A percentile compares a stretch with the other conserved stretches of the same genome.
These are phyloP conservation scores for Pleuronectes platessa DNA, from an alignment of 2,113 vertebrate species.

Conservation along the genomic window DNA sequence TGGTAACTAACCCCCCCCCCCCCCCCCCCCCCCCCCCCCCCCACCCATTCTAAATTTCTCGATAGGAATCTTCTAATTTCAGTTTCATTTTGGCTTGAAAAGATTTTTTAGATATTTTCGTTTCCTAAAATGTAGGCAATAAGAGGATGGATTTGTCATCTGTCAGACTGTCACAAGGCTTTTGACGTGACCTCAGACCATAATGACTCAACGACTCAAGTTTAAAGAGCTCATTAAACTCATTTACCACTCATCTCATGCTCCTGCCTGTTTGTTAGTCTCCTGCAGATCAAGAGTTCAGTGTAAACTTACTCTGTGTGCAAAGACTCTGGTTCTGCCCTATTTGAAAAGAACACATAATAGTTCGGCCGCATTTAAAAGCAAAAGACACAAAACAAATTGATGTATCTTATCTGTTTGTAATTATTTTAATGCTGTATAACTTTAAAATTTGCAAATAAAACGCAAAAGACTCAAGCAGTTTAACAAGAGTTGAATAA, in stretches of 20 bases:
- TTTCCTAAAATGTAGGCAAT: no score
- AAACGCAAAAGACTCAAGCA: neutral
- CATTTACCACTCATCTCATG: neutral
- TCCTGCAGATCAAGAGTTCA: no score
- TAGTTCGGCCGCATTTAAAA: neutral
- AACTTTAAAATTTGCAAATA: constrained; percentile 4
- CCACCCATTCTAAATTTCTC: no score
- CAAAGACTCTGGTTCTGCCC: neutral
- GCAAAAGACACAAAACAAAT: neutral
- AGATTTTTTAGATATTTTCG: neutral
- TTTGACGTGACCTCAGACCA: constrained; percentile 2
- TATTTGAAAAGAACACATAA: neutral
- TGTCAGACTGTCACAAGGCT: constrained; percentile 47
- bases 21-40: no score
- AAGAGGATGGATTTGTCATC: neutral
- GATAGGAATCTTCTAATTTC: no score
- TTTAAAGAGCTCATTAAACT: constrained; percentile 38
- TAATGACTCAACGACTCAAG: constrained; percentile 57
- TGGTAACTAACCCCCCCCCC: no score
- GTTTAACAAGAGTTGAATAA: no score
- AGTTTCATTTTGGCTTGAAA: neutral
- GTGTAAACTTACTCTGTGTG: neutral
- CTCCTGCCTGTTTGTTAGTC: neutral
- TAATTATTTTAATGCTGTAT: no score
- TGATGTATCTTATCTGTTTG: neutral